Base-by-base conservation (phyloP, 1,140 invertebrate species). In the Octopus sinensis region DNA sequence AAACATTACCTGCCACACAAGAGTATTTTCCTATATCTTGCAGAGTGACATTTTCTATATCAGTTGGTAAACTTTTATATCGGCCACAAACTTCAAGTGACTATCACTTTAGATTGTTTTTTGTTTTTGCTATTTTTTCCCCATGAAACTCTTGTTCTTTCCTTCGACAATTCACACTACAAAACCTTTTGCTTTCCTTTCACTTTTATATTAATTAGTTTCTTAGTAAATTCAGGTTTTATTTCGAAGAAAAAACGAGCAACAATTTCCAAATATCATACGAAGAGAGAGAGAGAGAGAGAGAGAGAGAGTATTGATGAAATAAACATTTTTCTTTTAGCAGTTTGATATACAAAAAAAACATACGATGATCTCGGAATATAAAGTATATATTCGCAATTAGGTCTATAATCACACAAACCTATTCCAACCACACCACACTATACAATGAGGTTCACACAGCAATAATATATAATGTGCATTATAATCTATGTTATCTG, bases 11-110 rank as follows among this genome's bases (percentile, higher is more conserved):
- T 62, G 88, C 79, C 80, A 86, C 87, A 76, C 87, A 83, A 43
- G 84, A 83, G 81, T 88, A 88, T 78, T 88, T 85, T 13, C 83
- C 87, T 54, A 85, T 80, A 76, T 89, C 87, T 12, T 87, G 84
- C 68, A 89, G 73, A 12, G 84, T 80, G 97, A 92, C 83, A 93
- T 94, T 89, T 95, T 96, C 5, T 94, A 93, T 17, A 95, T 94
- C 6, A 99, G 92, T 84, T 94, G 82, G 90, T 92, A 83, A 94
- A 93, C 82, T 90, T 92, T 80, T 93, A 93, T 80, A 91, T 98
- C 97, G 7, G 95, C 92, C 51, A 96, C 96, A 89, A 98, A 98
- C 87, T 93, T 95, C 85, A 97, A 90, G 96, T 97, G 98, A 86
- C 96, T 93, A 77, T 84, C 85, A 53, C 84, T 79, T 17, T 51